Percentiles rank a stretch among this genome's conserved stretches.
Evolutionary conservation across 2,797 vertebrate genomes (phyloP).

Genomic region (Xenopus petersii): DNA sequence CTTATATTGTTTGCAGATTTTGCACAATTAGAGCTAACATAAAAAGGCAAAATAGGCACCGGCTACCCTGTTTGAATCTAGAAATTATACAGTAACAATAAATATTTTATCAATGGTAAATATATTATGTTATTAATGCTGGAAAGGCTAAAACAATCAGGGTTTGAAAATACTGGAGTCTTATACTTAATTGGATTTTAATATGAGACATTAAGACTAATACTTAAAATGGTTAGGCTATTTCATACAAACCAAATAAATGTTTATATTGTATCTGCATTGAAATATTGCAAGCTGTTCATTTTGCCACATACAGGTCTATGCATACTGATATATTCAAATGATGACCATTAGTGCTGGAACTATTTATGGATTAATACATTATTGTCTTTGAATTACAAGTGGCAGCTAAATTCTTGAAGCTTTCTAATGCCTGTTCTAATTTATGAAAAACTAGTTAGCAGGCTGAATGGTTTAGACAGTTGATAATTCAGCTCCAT

Average conservation of each 20-base stretch:
- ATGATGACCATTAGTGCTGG: not conserved
- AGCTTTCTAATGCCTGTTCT: not conserved
- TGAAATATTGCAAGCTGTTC: not conserved
- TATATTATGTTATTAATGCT: constrained; percentile 23
- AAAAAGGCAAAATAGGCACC: not conserved
- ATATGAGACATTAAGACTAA: constrained; percentile 13
- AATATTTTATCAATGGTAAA: constrained; percentile 36
- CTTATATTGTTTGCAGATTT: constrained; percentile 55
- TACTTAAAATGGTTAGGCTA: not conserved
- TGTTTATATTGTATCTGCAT: not conserved
- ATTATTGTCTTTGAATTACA: not conserved
- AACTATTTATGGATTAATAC: not conserved
- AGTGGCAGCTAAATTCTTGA: not conserved
- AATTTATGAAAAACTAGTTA: too few relatives aligned
- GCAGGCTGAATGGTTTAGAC: too few relatives aligned
- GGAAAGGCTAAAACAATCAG: constrained; percentile 13
- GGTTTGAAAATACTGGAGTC: constrained; percentile 1
- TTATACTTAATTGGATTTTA: constrained; percentile 16
- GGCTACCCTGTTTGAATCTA: constrained; percentile 19
- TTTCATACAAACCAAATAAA: not conserved
- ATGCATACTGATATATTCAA: not conserved
- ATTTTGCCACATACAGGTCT: not conserved
- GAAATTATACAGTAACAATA: constrained; percentile 21
- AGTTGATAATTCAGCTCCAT: too few relatives aligned
- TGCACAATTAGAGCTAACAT: constrained; percentile 52